A percentile compares a stretch with the other conserved stretches of the same genome.
phyloP scores from a whole-genome alignment of 2,797 vertebrate species.

The Lates japonicus region DNA sequence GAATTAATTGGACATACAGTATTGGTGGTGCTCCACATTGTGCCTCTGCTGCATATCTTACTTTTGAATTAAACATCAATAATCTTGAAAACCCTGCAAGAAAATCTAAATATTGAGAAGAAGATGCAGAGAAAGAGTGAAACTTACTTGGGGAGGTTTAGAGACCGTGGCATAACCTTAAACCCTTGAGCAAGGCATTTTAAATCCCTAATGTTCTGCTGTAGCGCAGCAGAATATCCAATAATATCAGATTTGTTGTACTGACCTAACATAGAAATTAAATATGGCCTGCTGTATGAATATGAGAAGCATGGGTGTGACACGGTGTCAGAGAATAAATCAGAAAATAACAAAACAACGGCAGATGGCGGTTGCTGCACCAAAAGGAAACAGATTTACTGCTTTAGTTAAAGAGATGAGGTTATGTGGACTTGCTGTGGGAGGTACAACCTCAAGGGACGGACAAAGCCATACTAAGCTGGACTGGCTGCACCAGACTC shows the following conservation, averaged over 20 bases:
- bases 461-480: conserved; percentile 37
- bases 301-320: neutral
- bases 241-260: neutral
- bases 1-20: neutral
- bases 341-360: neutral
- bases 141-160: neutral
- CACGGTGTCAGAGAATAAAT: neutral
- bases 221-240: neutral
- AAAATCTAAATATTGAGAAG: neutral
- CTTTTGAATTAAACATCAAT: too few relatives aligned
- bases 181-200: neutral
- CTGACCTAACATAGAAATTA: neutral
- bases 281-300: neutral
- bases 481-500: conserved; percentile 47
- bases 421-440: conserved; percentile 60
- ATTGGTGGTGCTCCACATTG: neutral
- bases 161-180: neutral
- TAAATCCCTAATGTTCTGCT: neutral
- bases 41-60: neutral
- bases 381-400: conserved; percentile 3
- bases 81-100: neutral
- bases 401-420: conserved; percentile 50
- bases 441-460: conserved; percentile 63
- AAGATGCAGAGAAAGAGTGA: neutral
- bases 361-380: neutral